Percentiles rank a stretch among this genome's conserved stretches.
Evolutionary conservation across 2,888 invertebrate species (phyloP).

Genomic region (Nemoura dubitans): DNA sequence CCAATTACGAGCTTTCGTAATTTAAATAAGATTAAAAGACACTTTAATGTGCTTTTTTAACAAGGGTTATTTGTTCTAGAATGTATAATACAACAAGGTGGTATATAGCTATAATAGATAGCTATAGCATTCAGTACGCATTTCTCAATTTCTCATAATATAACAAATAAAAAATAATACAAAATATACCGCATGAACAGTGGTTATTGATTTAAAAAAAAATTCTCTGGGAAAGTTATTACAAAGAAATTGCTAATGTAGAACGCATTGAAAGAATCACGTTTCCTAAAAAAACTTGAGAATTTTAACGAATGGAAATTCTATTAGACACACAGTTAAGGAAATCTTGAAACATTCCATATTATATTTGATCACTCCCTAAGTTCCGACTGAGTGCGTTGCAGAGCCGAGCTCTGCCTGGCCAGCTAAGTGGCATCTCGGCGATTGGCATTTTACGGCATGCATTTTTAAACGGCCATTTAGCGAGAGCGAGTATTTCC

Average conservation of each 20-base stretch:
- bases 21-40: too few species aligned
- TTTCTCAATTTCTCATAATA: background rate
- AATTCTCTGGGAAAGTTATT: background rate
- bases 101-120: too few species aligned
- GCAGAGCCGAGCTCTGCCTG: too few species aligned
- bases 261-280: background rate
- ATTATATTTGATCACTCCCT: too few species aligned
- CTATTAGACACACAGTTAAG: background rate
- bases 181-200: background rate
- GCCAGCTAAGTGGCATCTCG: too few species aligned
- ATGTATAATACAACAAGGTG: background rate
- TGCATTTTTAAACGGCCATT: too few species aligned
- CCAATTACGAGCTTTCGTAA: too few species aligned
- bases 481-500: too few species aligned
- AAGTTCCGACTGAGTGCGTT: too few species aligned
- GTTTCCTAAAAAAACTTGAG: background rate
- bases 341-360: background rate
- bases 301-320: background rate
- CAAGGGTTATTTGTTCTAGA: background rate
- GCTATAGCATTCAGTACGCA: background rate
- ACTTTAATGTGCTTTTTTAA: background rate
- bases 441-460: too few species aligned
- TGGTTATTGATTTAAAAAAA: background rate
- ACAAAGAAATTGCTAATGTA: background rate
- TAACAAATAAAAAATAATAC: background rate